Evolutionary conservation across 1,140 invertebrate genomes (phyloP).

Genomic region (Zaprionus nigranus): DNA sequence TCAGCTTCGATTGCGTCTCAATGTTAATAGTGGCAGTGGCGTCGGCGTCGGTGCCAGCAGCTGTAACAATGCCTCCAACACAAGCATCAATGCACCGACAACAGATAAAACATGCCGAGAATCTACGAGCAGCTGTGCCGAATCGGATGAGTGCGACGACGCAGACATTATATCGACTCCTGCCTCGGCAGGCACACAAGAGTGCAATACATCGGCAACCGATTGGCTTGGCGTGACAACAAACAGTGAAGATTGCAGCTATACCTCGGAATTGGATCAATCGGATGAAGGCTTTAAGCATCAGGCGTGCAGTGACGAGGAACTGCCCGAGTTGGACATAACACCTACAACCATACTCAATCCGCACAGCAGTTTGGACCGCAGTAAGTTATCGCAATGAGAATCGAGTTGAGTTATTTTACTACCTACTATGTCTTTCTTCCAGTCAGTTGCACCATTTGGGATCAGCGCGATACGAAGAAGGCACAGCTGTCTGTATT

Average conservation of each 20-base stretch:
- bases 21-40: slow-evolving; percentile 38
- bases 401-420: background rate
- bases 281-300: slow-evolving; percentile 85
- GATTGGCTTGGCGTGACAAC: slow-evolving; percentile 94
- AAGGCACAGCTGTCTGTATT: slow-evolving; percentile 96
- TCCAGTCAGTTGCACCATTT: slow-evolving; percentile 96
- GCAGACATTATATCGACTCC: slow-evolving; percentile 85
- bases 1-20: slow-evolving; percentile 72
- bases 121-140: slow-evolving; percentile 77
- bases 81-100: slow-evolving; percentile 22
- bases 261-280: slow-evolving; percentile 90
- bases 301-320: slow-evolving; percentile 71
- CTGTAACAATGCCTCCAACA: slow-evolving; percentile 7
- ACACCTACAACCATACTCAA: slow-evolving; percentile 90
- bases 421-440: slow-evolving; percentile 25
- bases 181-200: slow-evolving; percentile 65
- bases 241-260: slow-evolving; percentile 93
- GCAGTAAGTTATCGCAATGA: slow-evolving; percentile 86
- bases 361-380: slow-evolving; percentile 89
- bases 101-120: slow-evolving; percentile 42
- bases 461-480: slow-evolving; percentile 94
- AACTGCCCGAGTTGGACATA: slow-evolving; percentile 89
- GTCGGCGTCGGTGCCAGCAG: background rate
- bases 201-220: slow-evolving; percentile 88
- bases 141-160: slow-evolving; percentile 86